A percentile compares a stretch with the other conserved stretches of the same genome.
Conservation (phyloP, 2,888 invertebrate species). For the Crematogaster levior region DNA sequence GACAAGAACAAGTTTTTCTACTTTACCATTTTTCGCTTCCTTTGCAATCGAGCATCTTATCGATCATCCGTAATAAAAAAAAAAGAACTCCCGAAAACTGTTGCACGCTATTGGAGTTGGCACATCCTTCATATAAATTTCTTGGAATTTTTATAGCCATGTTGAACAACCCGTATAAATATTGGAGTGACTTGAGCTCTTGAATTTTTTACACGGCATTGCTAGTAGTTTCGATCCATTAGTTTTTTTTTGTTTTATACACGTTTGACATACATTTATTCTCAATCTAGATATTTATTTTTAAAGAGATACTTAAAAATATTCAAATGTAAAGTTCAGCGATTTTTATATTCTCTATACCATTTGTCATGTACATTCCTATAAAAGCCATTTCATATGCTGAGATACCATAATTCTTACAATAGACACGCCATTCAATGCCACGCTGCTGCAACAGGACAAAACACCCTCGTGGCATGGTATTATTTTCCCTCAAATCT, state of each 20-base stretch:
- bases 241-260: constrained; percentile 6
- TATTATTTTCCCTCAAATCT: constrained; percentile 75
- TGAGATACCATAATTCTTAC: constrained; percentile 49
- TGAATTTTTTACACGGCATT: constrained; percentile 16
- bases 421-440: constrained; percentile 67
- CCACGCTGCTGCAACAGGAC: constrained; percentile 11
- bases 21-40: constrained; percentile 75
- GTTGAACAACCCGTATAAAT: not conserved
- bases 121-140: not conserved
- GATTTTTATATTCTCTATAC: not conserved
- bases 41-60: constrained; percentile 64
- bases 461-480: constrained; percentile 54
- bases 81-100: constrained; percentile 42
- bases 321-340: not conserved
- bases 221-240: not conserved
- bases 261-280: not conserved
- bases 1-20: constrained; percentile 84
- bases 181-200: not conserved
- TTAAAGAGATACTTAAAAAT: not conserved
- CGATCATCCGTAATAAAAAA: constrained; percentile 69
- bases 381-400: not conserved
- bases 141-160: constrained; percentile 5
- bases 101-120: not conserved
- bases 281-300: not conserved
- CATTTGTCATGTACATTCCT: not conserved